A percentile compares a stretch with the other conserved stretches of the same genome.
phyloP scores from a whole-genome alignment of 2,113 vertebrate species.

The Thymallus thymallus region DNA sequence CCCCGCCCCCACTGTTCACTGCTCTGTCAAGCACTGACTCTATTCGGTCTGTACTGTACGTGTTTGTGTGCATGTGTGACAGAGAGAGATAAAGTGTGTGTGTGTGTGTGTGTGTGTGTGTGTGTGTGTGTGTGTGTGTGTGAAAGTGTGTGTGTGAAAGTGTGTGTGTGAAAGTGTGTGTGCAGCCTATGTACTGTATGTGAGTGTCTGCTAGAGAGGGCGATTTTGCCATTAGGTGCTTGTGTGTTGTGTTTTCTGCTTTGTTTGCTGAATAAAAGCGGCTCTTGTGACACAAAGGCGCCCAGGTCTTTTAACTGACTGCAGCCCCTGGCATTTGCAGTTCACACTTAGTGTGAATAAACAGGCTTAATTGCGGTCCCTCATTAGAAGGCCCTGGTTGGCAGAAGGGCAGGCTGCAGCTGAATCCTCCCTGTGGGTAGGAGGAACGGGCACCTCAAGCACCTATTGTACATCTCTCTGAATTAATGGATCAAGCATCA shows the following conservation, averaged over 20 bases:
- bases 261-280: constrained; percentile 71
- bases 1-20: constrained; percentile 64
- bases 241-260: constrained; percentile 64
- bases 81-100: too few species aligned
- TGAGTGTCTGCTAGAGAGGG: constrained; percentile 4
- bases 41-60: constrained; percentile 58
- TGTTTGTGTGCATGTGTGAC: constrained; percentile 6
- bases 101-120: constrained; percentile 1
- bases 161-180: constrained; percentile 35
- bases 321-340: constrained; percentile 63
- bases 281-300: constrained; percentile 72
- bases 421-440: constrained; percentile 70
- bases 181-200: constrained; percentile 52
- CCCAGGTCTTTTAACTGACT: constrained; percentile 67
- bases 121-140: neutral
- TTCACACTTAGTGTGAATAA: constrained; percentile 78
- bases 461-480: constrained; percentile 60
- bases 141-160: constrained; percentile 48
- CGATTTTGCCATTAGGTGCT: constrained; percentile 72
- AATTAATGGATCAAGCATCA: constrained; percentile 70
- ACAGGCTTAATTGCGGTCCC: constrained; percentile 75
- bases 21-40: constrained; percentile 62
- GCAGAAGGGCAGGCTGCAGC: constrained; percentile 57
- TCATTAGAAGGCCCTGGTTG: constrained; percentile 68
- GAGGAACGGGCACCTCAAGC: constrained; percentile 76